These are phyloP conservation scores for Norana najaformis DNA, from an alignment of 2,888 invertebrate genomes.

Conservation along the genomic window DNA sequence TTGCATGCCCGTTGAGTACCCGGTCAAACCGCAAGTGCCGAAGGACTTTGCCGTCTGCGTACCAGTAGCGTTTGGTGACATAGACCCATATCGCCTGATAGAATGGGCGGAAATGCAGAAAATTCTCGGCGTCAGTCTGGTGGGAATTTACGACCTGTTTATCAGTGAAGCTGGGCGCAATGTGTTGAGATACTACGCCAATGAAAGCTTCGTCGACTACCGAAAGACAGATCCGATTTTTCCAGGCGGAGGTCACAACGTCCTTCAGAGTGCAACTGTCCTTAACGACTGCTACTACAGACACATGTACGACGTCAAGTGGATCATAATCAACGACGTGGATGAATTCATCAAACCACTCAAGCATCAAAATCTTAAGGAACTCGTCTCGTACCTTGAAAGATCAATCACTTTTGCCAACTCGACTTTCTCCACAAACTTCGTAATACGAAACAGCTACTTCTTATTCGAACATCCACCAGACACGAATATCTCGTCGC, in stretches of 20 bases:
- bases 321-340: conserved; percentile 39
- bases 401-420: background rate
- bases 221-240: conserved; percentile 29
- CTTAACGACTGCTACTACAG: conserved; percentile 43
- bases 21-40: conserved; percentile 20
- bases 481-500: too few relatives aligned
- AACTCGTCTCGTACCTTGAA: background rate
- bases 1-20: conserved; percentile 31
- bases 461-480: too few relatives aligned
- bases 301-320: conserved; percentile 37
- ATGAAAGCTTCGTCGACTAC: conserved; percentile 32
- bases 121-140: conserved; percentile 35
- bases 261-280: conserved; percentile 3
- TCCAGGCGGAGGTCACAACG: conserved; percentile 24
- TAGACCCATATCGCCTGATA: conserved; percentile 30
- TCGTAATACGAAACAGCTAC: background rate
- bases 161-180: conserved; percentile 20
- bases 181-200: conserved; percentile 31
- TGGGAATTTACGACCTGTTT: conserved; percentile 37
- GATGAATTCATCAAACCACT: conserved; percentile 43
- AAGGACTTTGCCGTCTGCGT: conserved; percentile 40
- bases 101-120: conserved; percentile 40
- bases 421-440: background rate
- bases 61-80: conserved; percentile 34
- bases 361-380: background rate